phyloP scores from a whole-genome alignment of 2,888 invertebrate species.

The Ornithoptera priamus region DNA sequence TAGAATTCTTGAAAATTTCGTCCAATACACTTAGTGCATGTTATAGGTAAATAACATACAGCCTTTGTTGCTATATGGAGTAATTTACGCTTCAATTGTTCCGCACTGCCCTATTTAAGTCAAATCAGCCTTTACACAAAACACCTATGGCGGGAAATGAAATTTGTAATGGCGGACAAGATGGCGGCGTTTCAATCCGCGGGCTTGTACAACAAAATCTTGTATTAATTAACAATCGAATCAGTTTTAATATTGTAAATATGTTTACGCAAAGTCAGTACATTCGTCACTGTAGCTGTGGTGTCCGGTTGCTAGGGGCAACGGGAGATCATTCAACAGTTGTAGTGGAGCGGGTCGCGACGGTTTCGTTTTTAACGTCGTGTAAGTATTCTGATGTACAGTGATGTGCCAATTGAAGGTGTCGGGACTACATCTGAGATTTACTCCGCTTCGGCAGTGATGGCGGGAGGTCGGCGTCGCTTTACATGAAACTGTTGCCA shows the following conservation, averaged over 20 bases:
- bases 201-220: constrained; percentile 22
- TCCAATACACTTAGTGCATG: constrained; percentile 21
- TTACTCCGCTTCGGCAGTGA: constrained; percentile 6
- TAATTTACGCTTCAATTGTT: background rate
- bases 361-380: constrained; percentile 1
- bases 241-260: constrained; percentile 28
- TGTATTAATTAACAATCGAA: constrained; percentile 26
- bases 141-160: constrained; percentile 8
- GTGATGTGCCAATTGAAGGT: constrained; percentile 29
- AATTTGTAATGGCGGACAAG: constrained; percentile 11
- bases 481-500: constrained; percentile 39
- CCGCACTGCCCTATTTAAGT: background rate
- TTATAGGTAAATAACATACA: constrained; percentile 8
- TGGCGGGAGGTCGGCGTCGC: background rate
- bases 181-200: constrained; percentile 9
- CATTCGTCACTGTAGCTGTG: constrained; percentile 19
- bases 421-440: constrained; percentile 25
- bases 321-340: background rate
- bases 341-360: background rate
- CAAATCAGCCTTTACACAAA: background rate
- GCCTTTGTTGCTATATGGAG: constrained; percentile 20
- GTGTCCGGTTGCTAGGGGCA: constrained; percentile 8
- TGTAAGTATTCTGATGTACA: constrained; percentile 4
- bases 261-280: constrained; percentile 27
- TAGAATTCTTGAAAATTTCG: constrained; percentile 17